Percentiles rank a stretch among this genome's conserved stretches.
phyloP scores from a whole-genome alignment of 2,113 vertebrate species.

The Notothenia rossii region DNA sequence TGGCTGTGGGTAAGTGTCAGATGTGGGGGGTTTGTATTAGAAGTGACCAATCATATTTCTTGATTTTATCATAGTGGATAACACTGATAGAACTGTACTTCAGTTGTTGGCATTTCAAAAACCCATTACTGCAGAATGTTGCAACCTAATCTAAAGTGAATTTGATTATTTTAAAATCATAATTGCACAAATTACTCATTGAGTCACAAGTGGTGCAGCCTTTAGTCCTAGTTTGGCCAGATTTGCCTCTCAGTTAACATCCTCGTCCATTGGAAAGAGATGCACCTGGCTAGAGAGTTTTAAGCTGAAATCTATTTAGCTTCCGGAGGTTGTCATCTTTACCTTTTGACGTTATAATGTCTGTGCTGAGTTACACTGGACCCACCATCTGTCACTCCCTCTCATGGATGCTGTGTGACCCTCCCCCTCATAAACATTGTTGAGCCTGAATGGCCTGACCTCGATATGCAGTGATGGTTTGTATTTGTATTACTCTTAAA shows the following conservation, averaged over 20 bases:
- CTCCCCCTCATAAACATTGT: constrained; percentile 66
- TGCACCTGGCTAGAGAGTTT: too few relatives aligned
- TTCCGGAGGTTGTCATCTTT: constrained; percentile 12
- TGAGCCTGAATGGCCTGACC: constrained; percentile 73
- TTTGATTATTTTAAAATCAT: not conserved
- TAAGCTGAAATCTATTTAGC: not conserved
- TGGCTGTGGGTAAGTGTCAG: too few relatives aligned
- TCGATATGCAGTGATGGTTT: constrained; percentile 59
- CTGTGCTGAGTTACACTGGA: constrained; percentile 28
- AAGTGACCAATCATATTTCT: not conserved
- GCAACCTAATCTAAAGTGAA: not conserved
- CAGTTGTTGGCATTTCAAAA: not conserved
- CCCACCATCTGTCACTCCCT: constrained; percentile 75
- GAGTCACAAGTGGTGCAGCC: not conserved
- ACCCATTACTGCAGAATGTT: not conserved
- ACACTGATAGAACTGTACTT: not conserved
- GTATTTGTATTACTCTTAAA: constrained; percentile 62
- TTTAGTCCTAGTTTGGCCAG: not conserved
- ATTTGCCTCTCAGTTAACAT: not conserved
- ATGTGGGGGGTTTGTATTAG: not conserved
- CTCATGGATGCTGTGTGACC: constrained; percentile 54
- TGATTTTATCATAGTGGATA: not conserved
- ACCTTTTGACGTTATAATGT: constrained; percentile 41
- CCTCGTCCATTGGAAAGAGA: not conserved
- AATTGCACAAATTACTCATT: not conserved